phyloP scores from a whole-genome alignment of 2,888 invertebrate species.

The Ormia ochracea region DNA sequence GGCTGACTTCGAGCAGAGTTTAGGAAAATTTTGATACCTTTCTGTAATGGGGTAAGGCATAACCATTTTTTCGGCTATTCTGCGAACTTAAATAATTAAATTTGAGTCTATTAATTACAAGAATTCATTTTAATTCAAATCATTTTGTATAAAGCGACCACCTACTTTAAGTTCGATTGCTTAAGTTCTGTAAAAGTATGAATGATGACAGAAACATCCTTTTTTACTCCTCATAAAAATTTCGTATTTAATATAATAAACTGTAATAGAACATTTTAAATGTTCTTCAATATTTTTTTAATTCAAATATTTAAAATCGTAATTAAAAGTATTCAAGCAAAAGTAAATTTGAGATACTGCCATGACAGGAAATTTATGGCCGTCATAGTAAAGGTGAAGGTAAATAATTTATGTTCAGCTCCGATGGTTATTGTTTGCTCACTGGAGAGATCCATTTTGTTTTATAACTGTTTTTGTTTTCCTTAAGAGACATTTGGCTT shows the following conservation, averaged over 20 bases:
- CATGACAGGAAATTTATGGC: conserved; percentile 26
- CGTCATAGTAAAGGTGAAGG: conserved; percentile 18
- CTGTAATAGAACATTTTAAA: conserved; percentile 1
- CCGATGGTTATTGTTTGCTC: conserved; percentile 42
- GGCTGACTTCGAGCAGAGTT: too few species aligned
- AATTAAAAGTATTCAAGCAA: conserved; percentile 36
- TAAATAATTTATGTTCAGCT: conserved; percentile 52
- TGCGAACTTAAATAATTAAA: too few species aligned
- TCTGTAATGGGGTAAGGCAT: too few species aligned
- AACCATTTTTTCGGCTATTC: too few species aligned
- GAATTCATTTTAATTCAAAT: too few species aligned
- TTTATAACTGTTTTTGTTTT: conserved; percentile 17
- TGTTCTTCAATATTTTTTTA: not conserved
- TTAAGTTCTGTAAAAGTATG: too few species aligned
- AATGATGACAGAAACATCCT: too few species aligned
- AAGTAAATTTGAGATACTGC: not conserved
- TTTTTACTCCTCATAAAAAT: too few species aligned
- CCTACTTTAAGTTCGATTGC: too few species aligned
- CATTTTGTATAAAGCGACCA: too few species aligned
- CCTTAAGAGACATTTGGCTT: not conserved
- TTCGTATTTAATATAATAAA: conserved; percentile 15
- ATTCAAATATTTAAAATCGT: conserved; percentile 36
- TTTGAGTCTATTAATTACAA: too few species aligned
- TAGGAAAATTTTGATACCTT: too few species aligned
- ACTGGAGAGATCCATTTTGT: conserved; percentile 8